These are phyloP conservation scores for Philonicus albiceps DNA, from an alignment of 2,888 invertebrate species.

Conservation along the genomic window DNA sequence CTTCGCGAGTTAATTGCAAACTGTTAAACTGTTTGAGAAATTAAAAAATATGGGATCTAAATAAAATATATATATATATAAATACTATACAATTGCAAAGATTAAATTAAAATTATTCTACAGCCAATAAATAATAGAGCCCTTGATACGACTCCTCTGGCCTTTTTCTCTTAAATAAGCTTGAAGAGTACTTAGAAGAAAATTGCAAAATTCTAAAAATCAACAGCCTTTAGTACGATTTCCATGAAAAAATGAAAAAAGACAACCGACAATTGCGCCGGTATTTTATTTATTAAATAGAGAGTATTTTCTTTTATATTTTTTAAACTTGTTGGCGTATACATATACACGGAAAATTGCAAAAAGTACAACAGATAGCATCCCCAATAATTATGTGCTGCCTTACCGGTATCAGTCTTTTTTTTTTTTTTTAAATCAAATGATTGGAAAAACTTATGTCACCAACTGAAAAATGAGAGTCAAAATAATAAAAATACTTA, in stretches of 20 bases:
- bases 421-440: not conserved
- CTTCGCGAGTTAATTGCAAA: no score
- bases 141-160: not conserved
- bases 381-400: not conserved
- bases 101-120: not conserved
- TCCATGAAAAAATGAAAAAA: not conserved
- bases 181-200: not conserved
- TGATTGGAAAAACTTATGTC: not conserved
- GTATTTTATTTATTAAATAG: not conserved
- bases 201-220: not conserved
- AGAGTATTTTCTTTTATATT: not conserved
- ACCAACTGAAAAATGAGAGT: not conserved
- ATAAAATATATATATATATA: not conserved
- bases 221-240: not conserved
- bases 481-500: not conserved
- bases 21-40: not conserved
- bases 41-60: not conserved
- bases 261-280: not conserved
- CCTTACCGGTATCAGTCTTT: not conserved
- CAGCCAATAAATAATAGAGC: not conserved
- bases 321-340: not conserved
- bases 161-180: not conserved
- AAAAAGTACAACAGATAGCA: not conserved
- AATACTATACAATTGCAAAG: not conserved
- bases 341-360: not conserved